Base-by-base conservation (phyloP, 2,888 invertebrate species). In the Vesta saturnalis region DNA sequence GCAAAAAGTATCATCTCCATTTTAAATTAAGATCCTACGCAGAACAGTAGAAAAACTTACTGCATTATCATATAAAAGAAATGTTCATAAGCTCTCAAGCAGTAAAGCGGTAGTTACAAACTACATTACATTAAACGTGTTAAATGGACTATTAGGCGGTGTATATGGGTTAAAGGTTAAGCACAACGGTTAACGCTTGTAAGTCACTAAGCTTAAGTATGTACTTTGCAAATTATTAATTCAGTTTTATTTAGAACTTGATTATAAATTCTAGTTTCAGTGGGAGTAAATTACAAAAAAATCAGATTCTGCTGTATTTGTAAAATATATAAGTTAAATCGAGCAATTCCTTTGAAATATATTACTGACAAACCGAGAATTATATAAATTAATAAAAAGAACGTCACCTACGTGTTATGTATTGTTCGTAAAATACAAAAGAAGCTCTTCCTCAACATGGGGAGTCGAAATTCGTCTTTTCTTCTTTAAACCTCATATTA, bases 391-490 rank as follows among this genome's bases (percentile, higher is more conserved):
- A 73, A 73, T 73, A 68, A 73, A 72, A 60, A 63, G 47, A 62
- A 56, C 66, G 69, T 73, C 73, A 68, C 73, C 73, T 72, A 72
- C 73, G 71, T 52, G 18, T 70, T 55, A 19, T 23, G 52, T 39
- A 72, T 73, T 73, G 73, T 72, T 72, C 68, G 64, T 61, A 39
- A 19, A 64, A 70, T 56, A 72, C 67, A 68, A 70, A 70, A 43
- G 60, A 64, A 66, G 55, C 68, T 70, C 69, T 70, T 70, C 66
- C 62, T 72, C 70, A 61, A 72, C 73, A 68, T 73, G 73, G 73
- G 73, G 72, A 73, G 73, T 73, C 73, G 68, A 67, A 72, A 72
- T 67, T 69, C 72, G 67, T 68, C 72, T 69, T 70, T 69, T 69
- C 64, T 71, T 64, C 58, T 71, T 73, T 67, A 72, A 66, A 72